Evolutionary conservation across 2,113 vertebrate genomes (phyloP).

Genomic region (Nyctereutes procyonoides): DNA sequence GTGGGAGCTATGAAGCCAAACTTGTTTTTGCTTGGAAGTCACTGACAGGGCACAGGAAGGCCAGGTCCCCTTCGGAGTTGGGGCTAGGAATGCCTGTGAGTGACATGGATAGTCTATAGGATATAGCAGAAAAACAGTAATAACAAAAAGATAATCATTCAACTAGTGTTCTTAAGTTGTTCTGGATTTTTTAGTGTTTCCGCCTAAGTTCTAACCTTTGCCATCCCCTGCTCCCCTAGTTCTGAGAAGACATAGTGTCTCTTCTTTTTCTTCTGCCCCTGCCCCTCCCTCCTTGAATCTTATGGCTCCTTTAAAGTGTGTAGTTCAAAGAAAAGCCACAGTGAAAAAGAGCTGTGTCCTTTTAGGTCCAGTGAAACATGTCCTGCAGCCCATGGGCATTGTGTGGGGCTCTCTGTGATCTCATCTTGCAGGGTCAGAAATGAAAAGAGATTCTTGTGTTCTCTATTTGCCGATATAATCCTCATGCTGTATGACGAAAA

Average conservation of each 20-base stretch:
- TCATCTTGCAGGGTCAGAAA: constrained; percentile 78
- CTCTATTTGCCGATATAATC: constrained; percentile 79
- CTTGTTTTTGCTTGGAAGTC: not conserved
- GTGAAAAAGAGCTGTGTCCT: constrained; percentile 74
- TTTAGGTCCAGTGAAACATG: constrained; percentile 69
- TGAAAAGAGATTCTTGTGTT: constrained; percentile 79
- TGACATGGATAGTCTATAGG: not conserved
- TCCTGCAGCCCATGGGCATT: constrained; percentile 76
- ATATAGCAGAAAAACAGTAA: not conserved
- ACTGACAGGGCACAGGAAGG: not conserved
- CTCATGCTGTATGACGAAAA: constrained; percentile 66
- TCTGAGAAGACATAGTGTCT: not conserved
- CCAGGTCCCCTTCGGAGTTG: not conserved
- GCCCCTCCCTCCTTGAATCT: not conserved
- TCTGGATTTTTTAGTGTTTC: not conserved
- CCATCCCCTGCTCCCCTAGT: not conserved
- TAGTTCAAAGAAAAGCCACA: constrained; percentile 65
- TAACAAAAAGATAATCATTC: not conserved
- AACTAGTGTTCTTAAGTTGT: not conserved
- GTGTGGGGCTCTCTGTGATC: constrained; percentile 81
- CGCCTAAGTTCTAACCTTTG: not conserved
- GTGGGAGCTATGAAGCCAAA: not conserved
- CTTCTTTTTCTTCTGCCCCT: not conserved
- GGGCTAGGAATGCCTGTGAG: not conserved
- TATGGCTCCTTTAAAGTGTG: constrained; percentile 47